Percentiles rank a stretch among this genome's conserved stretches.
Conservation (phyloP, 2,797 vertebrate genomes). For the Hoplostethus atlanticus region DNA sequence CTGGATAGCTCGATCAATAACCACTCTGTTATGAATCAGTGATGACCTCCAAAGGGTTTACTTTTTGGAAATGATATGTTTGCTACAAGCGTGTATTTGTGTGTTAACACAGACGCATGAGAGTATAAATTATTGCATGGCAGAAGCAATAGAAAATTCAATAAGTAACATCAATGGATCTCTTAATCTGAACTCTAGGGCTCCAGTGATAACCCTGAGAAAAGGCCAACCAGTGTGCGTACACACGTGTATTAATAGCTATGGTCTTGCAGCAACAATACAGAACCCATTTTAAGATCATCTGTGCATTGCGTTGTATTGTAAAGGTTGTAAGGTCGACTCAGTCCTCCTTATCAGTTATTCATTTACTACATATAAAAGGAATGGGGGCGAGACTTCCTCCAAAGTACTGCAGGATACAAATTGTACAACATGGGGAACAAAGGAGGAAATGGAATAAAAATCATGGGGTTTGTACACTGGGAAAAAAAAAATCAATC, state of each 20-base stretch:
- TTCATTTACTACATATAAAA: too few relatives aligned
- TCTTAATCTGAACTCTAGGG: conserved; percentile 67
- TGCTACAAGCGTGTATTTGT: conserved; percentile 10
- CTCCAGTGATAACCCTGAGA: conserved; percentile 48
- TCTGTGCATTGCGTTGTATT: conserved; percentile 9
- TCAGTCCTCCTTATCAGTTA: conserved; percentile 1
- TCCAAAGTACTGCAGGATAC: too few relatives aligned
- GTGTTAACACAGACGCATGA: conserved; percentile 18
- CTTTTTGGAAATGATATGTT: conserved; percentile 51
- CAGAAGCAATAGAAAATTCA: conserved; percentile 59
- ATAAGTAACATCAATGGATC: conserved; percentile 56
- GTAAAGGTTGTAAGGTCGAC: conserved; percentile 32
- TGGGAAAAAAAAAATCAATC: too few relatives aligned
- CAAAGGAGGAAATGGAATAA: too few relatives aligned
- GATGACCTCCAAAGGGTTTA: conserved; percentile 59
- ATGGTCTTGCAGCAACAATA: conserved; percentile 38
- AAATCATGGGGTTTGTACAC: too few relatives aligned
- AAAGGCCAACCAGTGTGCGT: conserved; percentile 52
- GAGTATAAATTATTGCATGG: neutral
- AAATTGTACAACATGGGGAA: too few relatives aligned
- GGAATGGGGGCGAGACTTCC: too few relatives aligned
- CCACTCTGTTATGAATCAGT: conserved; percentile 32
- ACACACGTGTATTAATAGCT: conserved; percentile 44
- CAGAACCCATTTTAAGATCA: conserved; percentile 8
- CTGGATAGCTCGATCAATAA: conserved; percentile 52